Evolutionary conservation across 2,888 invertebrate species (phyloP).

Genomic region (Muscina levida): DNA sequence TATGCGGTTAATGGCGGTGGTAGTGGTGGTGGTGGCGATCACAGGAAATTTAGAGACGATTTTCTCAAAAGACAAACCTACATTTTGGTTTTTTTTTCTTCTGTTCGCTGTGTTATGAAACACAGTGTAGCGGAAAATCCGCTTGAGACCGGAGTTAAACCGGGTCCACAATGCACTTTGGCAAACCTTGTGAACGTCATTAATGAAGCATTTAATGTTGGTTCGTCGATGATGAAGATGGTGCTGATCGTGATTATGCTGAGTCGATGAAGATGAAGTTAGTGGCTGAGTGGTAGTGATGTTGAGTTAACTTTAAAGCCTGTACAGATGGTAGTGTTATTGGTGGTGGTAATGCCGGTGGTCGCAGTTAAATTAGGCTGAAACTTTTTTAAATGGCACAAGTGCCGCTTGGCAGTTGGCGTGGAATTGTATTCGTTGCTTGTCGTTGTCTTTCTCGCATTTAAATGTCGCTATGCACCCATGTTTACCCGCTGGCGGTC

Average conservation of each 20-base stretch:
- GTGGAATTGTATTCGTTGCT: neutral
- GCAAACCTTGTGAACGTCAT: neutral
- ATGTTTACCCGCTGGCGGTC: constrained; percentile 31
- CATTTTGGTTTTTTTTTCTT: neutral
- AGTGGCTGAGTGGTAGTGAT: neutral
- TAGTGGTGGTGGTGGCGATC: neutral
- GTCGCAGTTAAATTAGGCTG: constrained; percentile 51
- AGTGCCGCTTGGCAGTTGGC: constrained; percentile 33
- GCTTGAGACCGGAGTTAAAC: neutral
- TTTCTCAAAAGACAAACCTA: constrained; percentile 23
- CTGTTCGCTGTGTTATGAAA: neutral
- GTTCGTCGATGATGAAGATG: no score
- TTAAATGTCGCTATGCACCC: constrained; percentile 18
- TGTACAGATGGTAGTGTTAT: neutral
- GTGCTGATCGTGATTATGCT: no score
- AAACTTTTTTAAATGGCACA: constrained; percentile 56
- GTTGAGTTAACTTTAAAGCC: no score
- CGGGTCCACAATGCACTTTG: neutral
- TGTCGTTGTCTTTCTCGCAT: constrained; percentile 3
- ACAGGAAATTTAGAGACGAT: constrained; percentile 26
- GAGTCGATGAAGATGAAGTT: neutral
- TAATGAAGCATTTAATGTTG: neutral
- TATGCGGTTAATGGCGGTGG: neutral
- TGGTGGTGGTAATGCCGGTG: neutral
- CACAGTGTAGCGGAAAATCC: neutral